Evolutionary conservation across 2,797 vertebrate genomes (phyloP).

Genomic region (Platyrinchus mystaceus): DNA sequence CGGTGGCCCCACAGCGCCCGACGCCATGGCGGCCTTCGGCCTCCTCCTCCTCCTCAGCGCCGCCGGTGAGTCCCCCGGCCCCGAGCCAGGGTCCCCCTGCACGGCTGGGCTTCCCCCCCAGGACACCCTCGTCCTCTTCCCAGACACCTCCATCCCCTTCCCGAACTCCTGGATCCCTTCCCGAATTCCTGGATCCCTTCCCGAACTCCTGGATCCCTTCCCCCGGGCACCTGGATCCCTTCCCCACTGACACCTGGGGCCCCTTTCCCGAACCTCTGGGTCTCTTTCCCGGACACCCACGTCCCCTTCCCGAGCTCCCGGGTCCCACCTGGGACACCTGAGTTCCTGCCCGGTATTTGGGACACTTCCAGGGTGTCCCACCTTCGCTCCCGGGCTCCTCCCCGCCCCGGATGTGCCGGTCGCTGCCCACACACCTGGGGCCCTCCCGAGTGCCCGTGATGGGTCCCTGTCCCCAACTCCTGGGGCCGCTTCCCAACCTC

Average conservation of each 20-base stretch:
- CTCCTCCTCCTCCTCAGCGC: background rate
- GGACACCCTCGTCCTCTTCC: background rate
- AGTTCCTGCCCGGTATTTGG: background rate
- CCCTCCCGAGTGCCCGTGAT: background rate
- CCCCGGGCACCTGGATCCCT: background rate
- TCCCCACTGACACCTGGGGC: too few species aligned
- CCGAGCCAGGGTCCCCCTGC: background rate
- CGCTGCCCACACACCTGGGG: background rate
- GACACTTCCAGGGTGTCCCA: background rate
- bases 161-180: background rate
- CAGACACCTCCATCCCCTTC: background rate
- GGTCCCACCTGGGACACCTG: background rate
- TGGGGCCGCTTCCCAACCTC: background rate
- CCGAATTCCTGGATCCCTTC: background rate
- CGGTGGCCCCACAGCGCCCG: background rate
- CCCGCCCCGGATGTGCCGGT: background rate
- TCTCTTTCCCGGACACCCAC: too few species aligned
- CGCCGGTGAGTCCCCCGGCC: background rate
- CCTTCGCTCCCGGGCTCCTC: background rate
- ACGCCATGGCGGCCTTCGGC: background rate
- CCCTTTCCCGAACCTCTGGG: background rate
- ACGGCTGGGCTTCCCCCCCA: background rate
- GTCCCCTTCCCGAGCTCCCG: background rate
- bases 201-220: background rate
- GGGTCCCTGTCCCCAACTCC: background rate